Conservation (phyloP, 2,113 vertebrate genomes). For the Phycodurus eques region DNA sequence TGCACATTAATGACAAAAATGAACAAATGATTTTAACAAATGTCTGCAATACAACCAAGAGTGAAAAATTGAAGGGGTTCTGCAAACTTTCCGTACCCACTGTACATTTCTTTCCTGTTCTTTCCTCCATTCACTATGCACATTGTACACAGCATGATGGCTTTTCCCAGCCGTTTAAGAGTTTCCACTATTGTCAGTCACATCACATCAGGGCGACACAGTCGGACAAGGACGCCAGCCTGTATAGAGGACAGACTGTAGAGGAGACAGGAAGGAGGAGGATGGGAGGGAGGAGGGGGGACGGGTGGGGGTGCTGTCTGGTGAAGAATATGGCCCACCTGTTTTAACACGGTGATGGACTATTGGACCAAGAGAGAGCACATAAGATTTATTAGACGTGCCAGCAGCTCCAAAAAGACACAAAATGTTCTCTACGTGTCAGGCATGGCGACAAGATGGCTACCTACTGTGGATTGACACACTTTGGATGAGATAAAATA, state of each 20-base stretch:
- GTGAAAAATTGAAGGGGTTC: no score
- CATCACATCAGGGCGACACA: constrained; percentile 67
- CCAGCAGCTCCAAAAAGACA: constrained; percentile 38
- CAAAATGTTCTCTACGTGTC: constrained; percentile 38
- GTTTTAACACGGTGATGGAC: constrained; percentile 66
- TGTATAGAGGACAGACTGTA: constrained; percentile 10
- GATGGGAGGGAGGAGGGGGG: constrained; percentile 35
- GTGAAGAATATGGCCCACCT: constrained; percentile 46
- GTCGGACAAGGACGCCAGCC: constrained; percentile 66
- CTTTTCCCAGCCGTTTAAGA: background rate
- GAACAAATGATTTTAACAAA: no score
- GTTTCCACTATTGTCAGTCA: constrained; percentile 59
- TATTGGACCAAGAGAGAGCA: constrained; percentile 52
- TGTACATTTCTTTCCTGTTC: no score
- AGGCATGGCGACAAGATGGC: constrained; percentile 39
- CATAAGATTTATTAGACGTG: constrained; percentile 62
- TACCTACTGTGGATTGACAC: background rate
- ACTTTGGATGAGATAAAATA: no score
- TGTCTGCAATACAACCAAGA: no score
- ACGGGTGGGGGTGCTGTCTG: constrained; percentile 26
- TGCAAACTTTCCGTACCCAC: no score
- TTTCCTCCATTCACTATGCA: no score
- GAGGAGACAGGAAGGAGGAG: constrained; percentile 52
- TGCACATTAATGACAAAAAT: no score
- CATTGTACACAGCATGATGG: background rate